Percentiles rank a stretch among this genome's conserved stretches.
These are phyloP conservation scores for Cinara cedri DNA, from an alignment of 2,888 invertebrate genomes.

Conservation along the genomic window DNA sequence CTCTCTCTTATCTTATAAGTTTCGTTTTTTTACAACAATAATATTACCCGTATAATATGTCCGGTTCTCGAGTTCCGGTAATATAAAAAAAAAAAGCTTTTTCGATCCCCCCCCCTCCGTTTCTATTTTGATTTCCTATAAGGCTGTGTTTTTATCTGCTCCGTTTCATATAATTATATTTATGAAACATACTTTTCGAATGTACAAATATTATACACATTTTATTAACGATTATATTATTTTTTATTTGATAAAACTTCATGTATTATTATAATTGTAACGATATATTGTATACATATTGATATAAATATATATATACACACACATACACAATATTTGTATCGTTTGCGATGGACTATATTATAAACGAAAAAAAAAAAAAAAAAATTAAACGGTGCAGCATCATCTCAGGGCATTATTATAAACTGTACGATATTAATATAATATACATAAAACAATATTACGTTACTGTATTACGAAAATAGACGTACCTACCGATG, in stretches of 20 bases:
- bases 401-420: conserved; percentile 52
- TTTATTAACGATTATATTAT: no score
- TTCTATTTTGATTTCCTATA: conserved; percentile 44
- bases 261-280: background rate
- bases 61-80: conserved; percentile 37
- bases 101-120: background rate
- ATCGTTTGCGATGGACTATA: no score
- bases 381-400: conserved; percentile 53
- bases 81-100: no score
- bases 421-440: no score
- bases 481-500: conserved; percentile 31
- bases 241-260: background rate
- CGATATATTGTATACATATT: no score
- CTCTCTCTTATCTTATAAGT: no score
- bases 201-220: conserved; percentile 54
- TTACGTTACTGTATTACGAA: no score
- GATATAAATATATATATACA: background rate
- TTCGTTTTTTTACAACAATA: no score
- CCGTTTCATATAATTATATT: conserved; percentile 41
- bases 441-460: no score
- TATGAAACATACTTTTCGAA: conserved; percentile 25
- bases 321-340: conserved; percentile 17
- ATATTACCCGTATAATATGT: no score
- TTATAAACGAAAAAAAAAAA: no score
- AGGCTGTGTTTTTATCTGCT: conserved; percentile 51